phyloP scores from a whole-genome alignment of 2,113 vertebrate genomes.

The Eulemur macaco region DNA sequence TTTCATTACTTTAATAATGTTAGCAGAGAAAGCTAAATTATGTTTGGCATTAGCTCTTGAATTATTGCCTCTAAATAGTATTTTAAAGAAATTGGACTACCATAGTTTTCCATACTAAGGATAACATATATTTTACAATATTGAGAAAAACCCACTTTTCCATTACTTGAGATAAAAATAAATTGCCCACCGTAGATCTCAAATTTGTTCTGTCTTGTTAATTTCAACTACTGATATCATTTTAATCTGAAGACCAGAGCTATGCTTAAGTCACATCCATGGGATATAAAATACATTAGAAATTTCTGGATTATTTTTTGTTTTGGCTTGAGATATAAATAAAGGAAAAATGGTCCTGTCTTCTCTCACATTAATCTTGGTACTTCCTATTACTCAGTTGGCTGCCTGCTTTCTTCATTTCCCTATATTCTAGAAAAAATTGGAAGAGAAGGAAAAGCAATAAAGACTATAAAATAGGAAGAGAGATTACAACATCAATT shows the following conservation, averaged over 20 bases:
- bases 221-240: neutral
- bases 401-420: neutral
- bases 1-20: constrained; percentile 55
- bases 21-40: constrained; percentile 37
- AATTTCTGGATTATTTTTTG: neutral
- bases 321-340: constrained; percentile 31
- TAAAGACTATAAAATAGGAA: neutral
- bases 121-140: neutral
- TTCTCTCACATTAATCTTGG: neutral
- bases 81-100: neutral
- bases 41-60: constrained; percentile 41
- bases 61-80: constrained; percentile 25
- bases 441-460: constrained; percentile 27
- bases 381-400: constrained; percentile 18
- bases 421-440: neutral
- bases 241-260: neutral
- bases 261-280: neutral
- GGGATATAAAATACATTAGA: neutral
- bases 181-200: neutral
- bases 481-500: neutral
- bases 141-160: constrained; percentile 2
- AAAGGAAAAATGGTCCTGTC: neutral
- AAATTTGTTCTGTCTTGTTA: constrained; percentile 2
- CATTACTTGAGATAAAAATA: constrained; percentile 43
- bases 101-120: constrained; percentile 45